Conservation (phyloP, 2,113 vertebrate species). For the Neomonachus schauinslandi region DNA sequence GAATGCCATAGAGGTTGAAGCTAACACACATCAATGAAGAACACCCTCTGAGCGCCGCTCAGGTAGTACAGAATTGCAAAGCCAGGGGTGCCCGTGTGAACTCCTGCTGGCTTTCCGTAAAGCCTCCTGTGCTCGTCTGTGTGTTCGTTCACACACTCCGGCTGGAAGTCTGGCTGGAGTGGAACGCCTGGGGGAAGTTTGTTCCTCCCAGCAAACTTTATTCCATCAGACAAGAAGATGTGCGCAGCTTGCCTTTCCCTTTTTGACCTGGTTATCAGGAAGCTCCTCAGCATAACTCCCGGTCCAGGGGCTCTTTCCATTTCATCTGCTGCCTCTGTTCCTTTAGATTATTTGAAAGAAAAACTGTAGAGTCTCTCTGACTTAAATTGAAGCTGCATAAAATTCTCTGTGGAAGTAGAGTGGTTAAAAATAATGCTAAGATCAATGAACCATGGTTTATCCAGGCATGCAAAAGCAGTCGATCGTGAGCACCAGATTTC, state of each 20-base stretch:
- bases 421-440: not conserved
- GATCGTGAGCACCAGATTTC: not conserved
- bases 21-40: not conserved
- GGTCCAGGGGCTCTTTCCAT: not conserved
- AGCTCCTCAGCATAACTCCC: not conserved
- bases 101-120: fast-evolving
- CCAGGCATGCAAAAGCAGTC: not conserved
- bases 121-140: not conserved
- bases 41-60: not conserved
- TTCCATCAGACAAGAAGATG: not conserved
- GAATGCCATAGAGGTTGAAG: not conserved
- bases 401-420: not conserved
- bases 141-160: fast-evolving
- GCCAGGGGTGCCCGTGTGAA: not conserved
- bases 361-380: not conserved
- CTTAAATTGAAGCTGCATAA: not conserved
- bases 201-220: not conserved
- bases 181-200: not conserved
- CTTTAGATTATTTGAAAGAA: not conserved
- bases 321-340: not conserved
- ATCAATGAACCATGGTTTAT: not conserved
- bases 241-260: not conserved
- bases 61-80: not conserved
- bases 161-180: not conserved
- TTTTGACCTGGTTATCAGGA: not conserved